Conservation (phyloP, 2,797 vertebrate species). For the Euphonia xanthogaster region DNA sequence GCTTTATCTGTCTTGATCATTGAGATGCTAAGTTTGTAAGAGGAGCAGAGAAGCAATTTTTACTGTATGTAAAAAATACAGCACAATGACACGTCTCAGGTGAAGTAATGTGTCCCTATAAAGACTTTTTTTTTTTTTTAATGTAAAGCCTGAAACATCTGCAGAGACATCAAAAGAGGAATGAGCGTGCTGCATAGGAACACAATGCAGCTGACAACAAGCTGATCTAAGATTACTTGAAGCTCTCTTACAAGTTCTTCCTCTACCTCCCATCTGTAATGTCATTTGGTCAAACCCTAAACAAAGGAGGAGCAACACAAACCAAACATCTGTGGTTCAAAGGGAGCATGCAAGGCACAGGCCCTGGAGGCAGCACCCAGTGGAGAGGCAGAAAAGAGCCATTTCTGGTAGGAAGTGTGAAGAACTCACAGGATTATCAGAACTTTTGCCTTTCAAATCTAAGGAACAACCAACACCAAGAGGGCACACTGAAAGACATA, state of each 20-base stretch:
- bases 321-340: neutral
- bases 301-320: neutral
- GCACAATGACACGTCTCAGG: conserved; percentile 3
- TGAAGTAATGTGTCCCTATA: neutral
- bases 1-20: neutral
- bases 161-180: conserved; percentile 19
- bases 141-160: conserved; percentile 4
- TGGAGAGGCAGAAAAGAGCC: neutral
- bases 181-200: neutral
- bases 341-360: neutral
- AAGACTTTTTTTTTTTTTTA: neutral
- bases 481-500: neutral
- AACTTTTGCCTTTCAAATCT: conserved; percentile 32
- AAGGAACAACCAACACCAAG: conserved; percentile 27
- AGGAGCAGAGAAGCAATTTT: conserved; percentile 12
- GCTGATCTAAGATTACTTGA: neutral
- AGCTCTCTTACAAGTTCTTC: neutral
- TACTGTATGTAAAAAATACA: neutral
- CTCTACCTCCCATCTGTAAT: neutral
- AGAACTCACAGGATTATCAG: neutral
- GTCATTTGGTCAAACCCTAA: neutral
- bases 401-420: neutral
- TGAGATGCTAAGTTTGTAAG: conserved; percentile 14
- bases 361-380: neutral
- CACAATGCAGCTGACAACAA: neutral